Evolutionary conservation across 2,113 vertebrate species (phyloP), one percentile per base, ranked within the genome.

Genomic region (Brachyhypopomus gauderio): DNA sequence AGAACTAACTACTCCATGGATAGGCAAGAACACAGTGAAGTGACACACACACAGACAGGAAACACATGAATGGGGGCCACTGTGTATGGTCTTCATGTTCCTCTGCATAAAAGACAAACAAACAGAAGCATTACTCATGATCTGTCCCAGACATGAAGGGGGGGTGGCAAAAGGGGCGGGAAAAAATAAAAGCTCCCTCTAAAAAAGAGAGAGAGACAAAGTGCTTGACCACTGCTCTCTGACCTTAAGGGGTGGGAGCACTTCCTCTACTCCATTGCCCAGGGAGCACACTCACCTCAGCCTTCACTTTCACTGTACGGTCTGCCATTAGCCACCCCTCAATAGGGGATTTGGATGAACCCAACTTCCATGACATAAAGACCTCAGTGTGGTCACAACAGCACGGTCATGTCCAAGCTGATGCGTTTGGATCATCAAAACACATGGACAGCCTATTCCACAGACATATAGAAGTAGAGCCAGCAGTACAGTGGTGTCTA

Each of bases 21-120:
- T 77, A 87, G 89, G 86, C 78, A 82, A 87, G 85, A 82, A 87
- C 70, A 3, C 14, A 79, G 84, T 55, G 77, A 60, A 63, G 82
- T 1, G 11, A 41, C 2, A 41, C 41, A 41, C 41, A 55, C 63
- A 34, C 38, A 48, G 27, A 78, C 80, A 72, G 78, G 75, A 86
- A 79, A 20, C 58, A 30, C 30, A 79, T 77, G 82, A 84, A 82
- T 63, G 38, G 63, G 30, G 72, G 48, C 67, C 66, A 66, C 64
- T 82, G 27, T 81, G 71, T 56, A 59, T 36, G 58, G 48, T 11
- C 30, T 80, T 38, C 75, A 60, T 86, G 72, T 79, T 79, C 27
- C 66, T 59, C 38, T 1, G 30, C 41, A 82, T 79, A 67, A 82
- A 86, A 82, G 60, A 84, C 55, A 84, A 86, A 86, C 71, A 86